phyloP scores from a whole-genome alignment of 2,113 vertebrate genomes.

The Labrus mixtus region DNA sequence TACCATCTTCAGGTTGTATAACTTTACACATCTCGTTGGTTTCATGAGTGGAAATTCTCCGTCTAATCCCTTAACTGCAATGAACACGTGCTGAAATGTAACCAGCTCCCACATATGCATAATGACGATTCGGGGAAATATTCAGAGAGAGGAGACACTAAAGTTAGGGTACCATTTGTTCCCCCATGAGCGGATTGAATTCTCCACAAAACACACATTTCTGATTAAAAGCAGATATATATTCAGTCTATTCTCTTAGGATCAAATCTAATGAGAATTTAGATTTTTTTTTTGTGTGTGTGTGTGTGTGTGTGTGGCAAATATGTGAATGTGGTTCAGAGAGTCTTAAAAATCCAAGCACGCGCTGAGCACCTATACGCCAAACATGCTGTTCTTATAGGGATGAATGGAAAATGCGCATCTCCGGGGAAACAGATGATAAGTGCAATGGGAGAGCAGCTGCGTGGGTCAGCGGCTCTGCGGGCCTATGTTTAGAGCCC shows the following conservation, averaged over 20 bases:
- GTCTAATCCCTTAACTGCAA: too few relatives aligned
- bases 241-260: neutral
- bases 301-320: too few relatives aligned
- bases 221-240: neutral
- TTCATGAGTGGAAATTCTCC: too few relatives aligned
- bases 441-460: constrained; percentile 27
- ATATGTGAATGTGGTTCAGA: neutral
- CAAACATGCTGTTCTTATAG: neutral
- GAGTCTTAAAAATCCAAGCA: neutral
- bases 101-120: neutral
- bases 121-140: neutral
- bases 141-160: too few relatives aligned
- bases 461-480: constrained; percentile 55
- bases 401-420: neutral
- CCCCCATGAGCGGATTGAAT: neutral
- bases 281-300: neutral
- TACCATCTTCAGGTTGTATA: neutral
- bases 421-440: constrained; percentile 16
- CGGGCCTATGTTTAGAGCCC: constrained; percentile 58
- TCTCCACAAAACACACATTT: neutral
- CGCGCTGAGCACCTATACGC: constrained; percentile 2
- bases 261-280: neutral
- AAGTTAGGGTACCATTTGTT: neutral
- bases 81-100: too few relatives aligned
- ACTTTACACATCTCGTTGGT: too few relatives aligned